Conservation (phyloP, 2,113 vertebrate species). For the Antennarius striatus region DNA sequence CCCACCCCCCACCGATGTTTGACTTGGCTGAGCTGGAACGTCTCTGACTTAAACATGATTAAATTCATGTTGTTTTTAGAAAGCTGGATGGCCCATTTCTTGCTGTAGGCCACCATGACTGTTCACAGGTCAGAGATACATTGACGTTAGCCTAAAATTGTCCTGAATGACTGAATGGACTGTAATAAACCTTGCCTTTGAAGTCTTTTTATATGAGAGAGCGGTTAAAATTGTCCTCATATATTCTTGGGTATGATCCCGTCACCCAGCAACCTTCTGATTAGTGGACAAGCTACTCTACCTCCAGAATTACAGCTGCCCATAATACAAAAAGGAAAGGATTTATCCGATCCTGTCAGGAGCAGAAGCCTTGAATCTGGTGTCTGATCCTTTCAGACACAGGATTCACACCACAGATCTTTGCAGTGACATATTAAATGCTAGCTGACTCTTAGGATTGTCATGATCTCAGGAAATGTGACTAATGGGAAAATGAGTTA, state of each 20-base stretch:
- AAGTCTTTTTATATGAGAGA: too few relatives aligned
- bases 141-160: neutral
- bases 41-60: slow-evolving; percentile 1
- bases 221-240: too few relatives aligned
- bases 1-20: slow-evolving; percentile 1
- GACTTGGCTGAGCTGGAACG: slow-evolving; percentile 6
- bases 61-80: neutral
- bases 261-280: too few relatives aligned
- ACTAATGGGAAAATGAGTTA: neutral
- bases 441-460: slow-evolving; percentile 5
- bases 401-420: neutral
- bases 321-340: neutral
- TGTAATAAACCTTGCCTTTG: too few relatives aligned
- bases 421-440: slow-evolving; percentile 10
- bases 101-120: neutral
- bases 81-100: neutral
- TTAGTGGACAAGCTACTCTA: too few relatives aligned
- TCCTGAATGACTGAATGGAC: neutral
- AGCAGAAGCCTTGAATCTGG: neutral
- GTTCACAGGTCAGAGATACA: neutral
- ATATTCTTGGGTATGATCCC: neutral
- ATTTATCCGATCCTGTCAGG: neutral
- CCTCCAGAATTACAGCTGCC: too few relatives aligned
- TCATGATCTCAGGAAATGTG: slow-evolving; percentile 7
- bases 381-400: neutral